Evolutionary conservation across 2,888 invertebrate species (phyloP), one percentile per base, ranked within the genome.

Genomic region (Autographa gamma): DNA sequence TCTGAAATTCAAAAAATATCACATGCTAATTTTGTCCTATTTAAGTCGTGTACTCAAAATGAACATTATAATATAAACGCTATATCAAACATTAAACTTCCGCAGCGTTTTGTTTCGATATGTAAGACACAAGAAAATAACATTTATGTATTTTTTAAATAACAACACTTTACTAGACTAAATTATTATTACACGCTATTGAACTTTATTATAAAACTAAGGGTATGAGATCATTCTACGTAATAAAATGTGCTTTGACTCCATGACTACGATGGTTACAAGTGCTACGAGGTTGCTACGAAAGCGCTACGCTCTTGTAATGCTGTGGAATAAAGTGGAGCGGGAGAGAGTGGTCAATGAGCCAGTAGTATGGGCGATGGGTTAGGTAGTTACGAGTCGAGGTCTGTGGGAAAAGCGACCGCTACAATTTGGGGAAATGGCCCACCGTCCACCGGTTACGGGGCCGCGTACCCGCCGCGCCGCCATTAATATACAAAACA

Each of bases 391-490:
- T 77, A 76, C 79, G 74, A 85, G 83, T 85, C 85, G 89, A 89
- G 91, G 91, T 92, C 86, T 92, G 87, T 92, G 85, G 91, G 89
- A 89, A 90, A 90, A 80, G 88, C 84, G 89, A 86, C 76, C 90
- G 84, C 82, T 83, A 80, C 84, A 86, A 91, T 91, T 92, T 91
- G 89, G 91, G 90, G 89, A 92, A 92, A 87, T 91, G 86, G 91
- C 85, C 83, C 91, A 86, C 78, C 86, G 91, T 85, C 83, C 91
- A 86, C 78, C 86, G 90, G 91, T 90, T 88, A 90, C 87, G 88
- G 82, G 87, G 86, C 79, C 86, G 74, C 71, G 77, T 76, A 74
- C 74, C 59, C 58, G 58, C 25, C 58, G 62, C 14, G 56, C 31
- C 58, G 63, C 62, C 58, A 54, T 77, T 68, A 52, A 73, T 65